Conservation (phyloP, 2,797 vertebrate genomes). For the Borostomias antarcticus region DNA sequence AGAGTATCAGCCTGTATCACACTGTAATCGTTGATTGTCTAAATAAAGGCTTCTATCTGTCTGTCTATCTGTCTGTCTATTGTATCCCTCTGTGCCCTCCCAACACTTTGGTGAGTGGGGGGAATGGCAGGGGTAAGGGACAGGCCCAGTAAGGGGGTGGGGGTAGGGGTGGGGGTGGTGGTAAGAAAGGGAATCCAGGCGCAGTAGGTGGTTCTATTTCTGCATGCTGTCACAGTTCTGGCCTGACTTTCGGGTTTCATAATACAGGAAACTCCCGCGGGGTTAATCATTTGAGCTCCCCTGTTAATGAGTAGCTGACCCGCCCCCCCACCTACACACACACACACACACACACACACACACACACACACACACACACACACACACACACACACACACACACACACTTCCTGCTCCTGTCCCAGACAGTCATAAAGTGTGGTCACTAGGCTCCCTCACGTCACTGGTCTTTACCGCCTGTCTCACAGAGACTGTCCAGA, state of each 20-base stretch:
- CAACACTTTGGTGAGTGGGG: no score
- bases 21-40: no score
- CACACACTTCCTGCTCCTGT: constrained; percentile 9
- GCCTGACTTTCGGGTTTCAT: constrained; percentile 59
- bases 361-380: no score
- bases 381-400: no score
- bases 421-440: constrained; percentile 37
- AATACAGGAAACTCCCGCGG: constrained; percentile 61
- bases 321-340: no score
- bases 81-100: no score
- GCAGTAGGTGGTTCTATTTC: constrained; percentile 38
- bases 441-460: constrained; percentile 52
- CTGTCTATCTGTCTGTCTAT: neutral
- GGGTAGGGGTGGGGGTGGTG: no score
- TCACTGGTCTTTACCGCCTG: constrained; percentile 61
- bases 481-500: constrained; percentile 63
- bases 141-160: no score
- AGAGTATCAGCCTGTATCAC: constrained; percentile 65
- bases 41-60: no score
- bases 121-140: no score
- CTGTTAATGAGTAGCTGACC: constrained; percentile 25
- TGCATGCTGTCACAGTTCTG: constrained; percentile 47
- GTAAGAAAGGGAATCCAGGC: neutral
- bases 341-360: no score
- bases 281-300: constrained; percentile 30